Evolutionary conservation across 2,888 invertebrate genomes (phyloP), one percentile per base, ranked within the genome.

Genomic region (Norana najaformis): DNA sequence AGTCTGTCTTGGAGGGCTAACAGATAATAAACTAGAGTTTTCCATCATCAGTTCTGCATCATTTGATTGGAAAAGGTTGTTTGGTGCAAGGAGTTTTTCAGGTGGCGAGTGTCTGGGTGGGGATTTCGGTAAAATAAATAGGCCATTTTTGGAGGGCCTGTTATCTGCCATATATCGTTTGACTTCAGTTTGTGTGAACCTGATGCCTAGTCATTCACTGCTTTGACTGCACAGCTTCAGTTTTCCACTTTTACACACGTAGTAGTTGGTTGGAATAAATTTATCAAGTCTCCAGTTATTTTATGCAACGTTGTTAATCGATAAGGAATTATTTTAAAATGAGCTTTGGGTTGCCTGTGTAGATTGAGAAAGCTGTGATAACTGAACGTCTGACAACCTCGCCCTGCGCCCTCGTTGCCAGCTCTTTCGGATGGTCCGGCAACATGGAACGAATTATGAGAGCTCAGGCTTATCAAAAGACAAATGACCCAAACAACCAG

Each of bases 341-440:
- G 88, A 30, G 47, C 23, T 37, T 37, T 91, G 3, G n/a, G 38
- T 88, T 88, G 20, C 34, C 88, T 88, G 37, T 91, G 18, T 92
- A 94, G 93, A 96, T 97, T 92, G 95, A 96, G 91, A 98, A 97
- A 95, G 97, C 97, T 1, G 96, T 96, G 90, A 96, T 99, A 38
- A 98, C 98, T 5, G 97, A 98, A 93, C 96, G 98, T 90, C 96
- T 99, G 91, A 96, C 97, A 91, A 97, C 97, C 93, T 98, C 99
- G 16, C 99, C 99, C 0, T 98, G 98, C 95, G 99, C 98, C 89
- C 96, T 99, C 89, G 98, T 99, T 89, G 99, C 99, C 92, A 97
- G 97, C 91, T 97, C 97, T 96, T 99, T 98, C 95, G 99, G 99
- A 93, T 99, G 99, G 99, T 98, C 99, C 93, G 99, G 99, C 93